Conservation (phyloP, 2,888 invertebrate species). For the Fissipunctia ypsillon region DNA sequence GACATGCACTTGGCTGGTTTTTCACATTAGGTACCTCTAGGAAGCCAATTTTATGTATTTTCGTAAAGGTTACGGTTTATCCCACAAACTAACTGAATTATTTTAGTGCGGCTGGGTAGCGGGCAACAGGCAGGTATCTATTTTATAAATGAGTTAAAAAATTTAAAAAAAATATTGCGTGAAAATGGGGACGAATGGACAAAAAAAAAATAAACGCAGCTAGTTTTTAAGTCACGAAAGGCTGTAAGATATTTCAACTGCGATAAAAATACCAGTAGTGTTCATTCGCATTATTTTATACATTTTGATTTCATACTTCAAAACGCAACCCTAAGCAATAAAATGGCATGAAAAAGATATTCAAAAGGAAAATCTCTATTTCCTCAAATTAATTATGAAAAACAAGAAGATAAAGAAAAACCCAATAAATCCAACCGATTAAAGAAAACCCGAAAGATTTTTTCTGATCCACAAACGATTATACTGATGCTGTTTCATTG, state of each 20-base stretch:
- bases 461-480: not conserved
- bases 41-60: slow-evolving; percentile 5
- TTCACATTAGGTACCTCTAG: not conserved
- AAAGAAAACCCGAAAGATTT: not conserved
- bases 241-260: not conserved
- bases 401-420: not conserved
- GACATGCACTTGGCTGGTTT: too few relatives aligned
- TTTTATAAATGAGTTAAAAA: too few relatives aligned
- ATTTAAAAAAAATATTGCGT: not conserved
- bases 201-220: not conserved
- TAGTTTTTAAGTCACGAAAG: not conserved
- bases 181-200: not conserved
- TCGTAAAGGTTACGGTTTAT: not conserved
- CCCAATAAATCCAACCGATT: not conserved
- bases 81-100: slow-evolving; percentile 4
- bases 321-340: not conserved
- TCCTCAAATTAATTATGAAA: not conserved
- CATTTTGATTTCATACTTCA: not conserved
- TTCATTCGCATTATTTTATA: not conserved
- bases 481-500: too few relatives aligned
- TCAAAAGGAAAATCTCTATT: not conserved
- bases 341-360: not conserved
- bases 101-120: not conserved
- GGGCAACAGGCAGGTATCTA: too few relatives aligned
- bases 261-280: too few relatives aligned